Conservation (phyloP, 35 echinoderm and acorn worm species). For the Lytechinus pictus region DNA sequence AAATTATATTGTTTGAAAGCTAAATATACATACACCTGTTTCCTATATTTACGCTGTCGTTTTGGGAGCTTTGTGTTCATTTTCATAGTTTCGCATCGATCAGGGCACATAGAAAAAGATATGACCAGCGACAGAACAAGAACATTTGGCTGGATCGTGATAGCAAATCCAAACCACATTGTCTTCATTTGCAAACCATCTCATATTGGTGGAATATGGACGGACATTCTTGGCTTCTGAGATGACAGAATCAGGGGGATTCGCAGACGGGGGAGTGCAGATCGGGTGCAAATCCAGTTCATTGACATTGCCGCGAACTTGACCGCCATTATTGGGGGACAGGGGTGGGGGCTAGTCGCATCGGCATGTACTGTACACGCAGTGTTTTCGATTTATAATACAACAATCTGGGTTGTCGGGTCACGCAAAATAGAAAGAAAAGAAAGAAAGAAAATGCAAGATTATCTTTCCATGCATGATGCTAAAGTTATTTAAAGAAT, state of each 20-base stretch:
- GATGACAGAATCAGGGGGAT: not conserved
- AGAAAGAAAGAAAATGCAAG: not conserved
- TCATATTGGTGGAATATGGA: not conserved
- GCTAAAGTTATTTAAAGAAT: not conserved
- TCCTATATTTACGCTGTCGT: not conserved
- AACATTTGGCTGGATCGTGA: not conserved
- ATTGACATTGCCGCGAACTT: slow-evolving; percentile 36
- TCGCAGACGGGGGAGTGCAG: slow-evolving; percentile 31
- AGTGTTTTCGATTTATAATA: not conserved
- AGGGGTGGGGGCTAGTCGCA: not conserved
- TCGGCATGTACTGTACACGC: not conserved
- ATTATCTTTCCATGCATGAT: not conserved
- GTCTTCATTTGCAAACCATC: not conserved
- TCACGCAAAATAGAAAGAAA: not conserved
- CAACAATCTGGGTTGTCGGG: slow-evolving; percentile 40
- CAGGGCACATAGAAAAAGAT: not conserved
- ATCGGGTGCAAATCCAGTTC: not conserved
- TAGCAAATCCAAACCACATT: not conserved
- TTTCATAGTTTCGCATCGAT: not conserved
- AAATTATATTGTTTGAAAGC: not conserved
- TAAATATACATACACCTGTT: not conserved
- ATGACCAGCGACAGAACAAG: not conserved
- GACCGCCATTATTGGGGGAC: not conserved
- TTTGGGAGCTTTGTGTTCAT: not conserved
- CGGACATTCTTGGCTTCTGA: slow-evolving; percentile 32